Base-by-base conservation (phyloP, 2,888 invertebrate species). In the Corythucha ciliata region DNA sequence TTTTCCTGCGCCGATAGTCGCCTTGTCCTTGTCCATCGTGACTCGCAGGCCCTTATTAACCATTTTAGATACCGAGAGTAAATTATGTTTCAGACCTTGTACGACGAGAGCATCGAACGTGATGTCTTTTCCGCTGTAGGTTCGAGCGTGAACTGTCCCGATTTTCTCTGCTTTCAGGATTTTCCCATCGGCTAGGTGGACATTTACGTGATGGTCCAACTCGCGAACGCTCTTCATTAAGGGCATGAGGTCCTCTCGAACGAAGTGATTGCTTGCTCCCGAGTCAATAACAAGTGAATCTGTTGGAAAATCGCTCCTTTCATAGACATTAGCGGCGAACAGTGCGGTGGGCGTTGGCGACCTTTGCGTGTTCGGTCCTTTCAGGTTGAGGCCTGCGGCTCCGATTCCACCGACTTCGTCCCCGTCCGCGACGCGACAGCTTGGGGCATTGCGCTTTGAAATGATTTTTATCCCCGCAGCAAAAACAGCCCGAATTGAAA, bases 401-500 rank as follows among this genome's bases (percentile, higher is more conserved):
- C n/a, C n/a, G n/a, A n/a, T n/a, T n/a, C n/a, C n/a, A n/a, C n/a
- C n/a, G n/a, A n/a, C n/a, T n/a, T n/a, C 16, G 10, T 7, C 26
- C 10, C 4, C 24, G 40, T 4, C 25, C 25, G 37, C n/a, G 12
- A 16, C 47, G n/a, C 22, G 32, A 8, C 6, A 5, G 14, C 22
- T 48, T 48, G 24, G 24, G 37, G 26, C 39, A 52, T 24, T 48
- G 10, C 3, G 33, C 20, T 26, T 29, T 25, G n/a, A 14, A 32
- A 27, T 47, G 47, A 3, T 22, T 20, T 10, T 21, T 47, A 21
- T 33, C 32, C 5, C 46, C 46, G 29, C 52, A 52, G 24, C 27
- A 39, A 27, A 14, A 47, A 47, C 52, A 52, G 24, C 44, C 46
- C 14, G 24, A 20, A 8, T n/a, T n/a, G n/a, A n/a, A n/a, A n/a